Percentiles rank a stretch among this genome's conserved stretches.
phyloP scores from a whole-genome alignment of 1,140 invertebrate species.

The Drosophila melanica region DNA sequence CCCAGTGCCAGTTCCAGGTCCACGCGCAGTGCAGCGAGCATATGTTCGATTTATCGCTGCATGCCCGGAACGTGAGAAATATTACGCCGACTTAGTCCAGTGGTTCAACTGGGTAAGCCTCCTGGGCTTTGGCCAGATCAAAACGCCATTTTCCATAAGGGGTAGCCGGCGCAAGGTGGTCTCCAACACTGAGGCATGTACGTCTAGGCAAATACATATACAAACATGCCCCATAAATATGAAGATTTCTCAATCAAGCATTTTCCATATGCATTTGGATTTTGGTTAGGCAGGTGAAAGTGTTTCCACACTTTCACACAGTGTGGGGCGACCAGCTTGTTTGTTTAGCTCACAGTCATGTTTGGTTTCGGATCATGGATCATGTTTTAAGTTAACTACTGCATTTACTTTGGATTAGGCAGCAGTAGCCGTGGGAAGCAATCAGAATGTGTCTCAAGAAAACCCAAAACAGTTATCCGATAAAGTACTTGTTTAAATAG shows the following conservation, averaged over 20 bases:
- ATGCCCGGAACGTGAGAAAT: constrained; percentile 72
- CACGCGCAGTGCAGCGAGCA: constrained; percentile 11
- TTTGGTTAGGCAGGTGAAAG: constrained; percentile 51
- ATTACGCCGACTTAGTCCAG: constrained; percentile 72
- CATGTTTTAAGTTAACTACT: constrained; percentile 63
- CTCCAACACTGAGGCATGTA: constrained; percentile 56
- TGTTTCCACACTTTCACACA: constrained; percentile 51
- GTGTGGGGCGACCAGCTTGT: constrained; percentile 3
- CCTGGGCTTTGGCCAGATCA: constrained; percentile 59
- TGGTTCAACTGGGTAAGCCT: constrained; percentile 71
- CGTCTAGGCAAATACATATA: constrained; percentile 44
- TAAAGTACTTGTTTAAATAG: too few species aligned
- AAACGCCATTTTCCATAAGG: constrained; percentile 56
- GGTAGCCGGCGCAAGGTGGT: constrained; percentile 27
- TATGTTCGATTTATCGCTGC: constrained; percentile 60
- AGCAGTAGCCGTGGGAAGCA: constrained; percentile 50
- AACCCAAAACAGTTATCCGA: not conserved
- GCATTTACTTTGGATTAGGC: constrained; percentile 36
- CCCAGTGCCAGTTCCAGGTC: constrained; percentile 20
- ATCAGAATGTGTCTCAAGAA: not conserved
- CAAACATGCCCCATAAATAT: constrained; percentile 48
- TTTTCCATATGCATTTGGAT: constrained; percentile 5
- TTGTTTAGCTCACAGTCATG: constrained; percentile 34
- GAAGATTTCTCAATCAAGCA: constrained; percentile 43
- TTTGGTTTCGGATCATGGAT: constrained; percentile 61